These are phyloP conservation scores for Cygnus buccinator DNA, from an alignment of 2,113 vertebrate species.

Conservation along the genomic window DNA sequence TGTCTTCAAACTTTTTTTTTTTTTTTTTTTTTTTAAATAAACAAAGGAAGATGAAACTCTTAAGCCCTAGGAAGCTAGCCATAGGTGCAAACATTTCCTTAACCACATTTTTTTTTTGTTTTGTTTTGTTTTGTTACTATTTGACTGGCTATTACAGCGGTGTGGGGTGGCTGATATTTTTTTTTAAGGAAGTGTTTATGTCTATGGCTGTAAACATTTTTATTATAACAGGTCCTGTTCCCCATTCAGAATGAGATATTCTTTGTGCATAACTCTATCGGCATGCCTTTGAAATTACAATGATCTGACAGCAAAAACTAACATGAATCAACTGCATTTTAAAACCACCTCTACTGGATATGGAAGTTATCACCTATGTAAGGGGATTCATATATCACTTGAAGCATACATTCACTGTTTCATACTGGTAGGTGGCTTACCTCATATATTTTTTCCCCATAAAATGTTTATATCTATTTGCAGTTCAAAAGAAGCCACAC, in stretches of 20 bases:
- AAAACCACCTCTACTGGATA: not conserved
- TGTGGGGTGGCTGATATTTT: no score
- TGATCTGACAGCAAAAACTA: not conserved
- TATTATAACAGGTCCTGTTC: not conserved
- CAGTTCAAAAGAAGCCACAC: slow-evolving; percentile 29
- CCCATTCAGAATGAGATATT: not conserved
- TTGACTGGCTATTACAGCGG: not conserved
- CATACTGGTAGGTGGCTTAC: not conserved
- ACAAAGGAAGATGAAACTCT: not conserved
- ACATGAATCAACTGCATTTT: not conserved
- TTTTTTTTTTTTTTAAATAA: not conserved
- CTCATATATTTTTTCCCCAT: not conserved
- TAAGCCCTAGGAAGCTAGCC: not conserved
- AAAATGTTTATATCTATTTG: slow-evolving; percentile 27
- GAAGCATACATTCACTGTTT: not conserved
- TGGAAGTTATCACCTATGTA: not conserved
- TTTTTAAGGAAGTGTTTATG: not conserved
- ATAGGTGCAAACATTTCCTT: not conserved
- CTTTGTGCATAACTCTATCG: not conserved
- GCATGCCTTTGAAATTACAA: not conserved
- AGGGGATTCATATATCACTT: not conserved
- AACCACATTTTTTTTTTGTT: not conserved
- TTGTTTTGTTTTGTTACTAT: not conserved
- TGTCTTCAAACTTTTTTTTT: not conserved
- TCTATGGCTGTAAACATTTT: not conserved